Conservation (phyloP, 2,113 vertebrate genomes). For the Myiagra hebetior region DNA sequence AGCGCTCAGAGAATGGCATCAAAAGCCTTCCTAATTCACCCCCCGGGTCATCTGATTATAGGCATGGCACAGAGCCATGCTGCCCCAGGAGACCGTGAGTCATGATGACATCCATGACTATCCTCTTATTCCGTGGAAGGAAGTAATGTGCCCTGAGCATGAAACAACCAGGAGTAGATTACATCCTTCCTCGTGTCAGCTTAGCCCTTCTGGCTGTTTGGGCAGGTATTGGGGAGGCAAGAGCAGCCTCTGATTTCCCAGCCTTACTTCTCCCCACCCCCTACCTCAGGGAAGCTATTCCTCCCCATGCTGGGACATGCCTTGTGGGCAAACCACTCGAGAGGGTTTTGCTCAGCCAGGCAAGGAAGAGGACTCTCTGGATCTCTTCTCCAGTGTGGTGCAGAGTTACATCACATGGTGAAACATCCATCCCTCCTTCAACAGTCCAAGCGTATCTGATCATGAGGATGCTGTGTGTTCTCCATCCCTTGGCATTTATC, state of each 20-base stretch:
- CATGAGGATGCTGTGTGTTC: constrained; percentile 1
- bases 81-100: background rate
- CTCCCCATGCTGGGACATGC: background rate
- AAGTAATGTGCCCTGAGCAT: constrained; percentile 28
- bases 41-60: background rate
- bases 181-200: constrained; percentile 6
- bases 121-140: constrained; percentile 9
- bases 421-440: background rate
- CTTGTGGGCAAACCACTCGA: background rate
- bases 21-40: constrained; percentile 48
- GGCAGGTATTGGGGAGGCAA: background rate
- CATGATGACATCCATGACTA: constrained; percentile 5
- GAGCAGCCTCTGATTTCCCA: background rate
- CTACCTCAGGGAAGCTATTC: background rate
- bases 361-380: background rate
- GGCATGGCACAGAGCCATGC: background rate
- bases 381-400: background rate
- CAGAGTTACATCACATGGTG: background rate
- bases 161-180: constrained; percentile 21
- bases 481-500: background rate
- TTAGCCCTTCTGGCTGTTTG: background rate
- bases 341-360: background rate
- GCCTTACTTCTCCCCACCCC: background rate
- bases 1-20: constrained; percentile 4
- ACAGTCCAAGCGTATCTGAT: background rate